phyloP scores from a whole-genome alignment of 2,888 invertebrate genomes.

The Marronus borbonicus region DNA sequence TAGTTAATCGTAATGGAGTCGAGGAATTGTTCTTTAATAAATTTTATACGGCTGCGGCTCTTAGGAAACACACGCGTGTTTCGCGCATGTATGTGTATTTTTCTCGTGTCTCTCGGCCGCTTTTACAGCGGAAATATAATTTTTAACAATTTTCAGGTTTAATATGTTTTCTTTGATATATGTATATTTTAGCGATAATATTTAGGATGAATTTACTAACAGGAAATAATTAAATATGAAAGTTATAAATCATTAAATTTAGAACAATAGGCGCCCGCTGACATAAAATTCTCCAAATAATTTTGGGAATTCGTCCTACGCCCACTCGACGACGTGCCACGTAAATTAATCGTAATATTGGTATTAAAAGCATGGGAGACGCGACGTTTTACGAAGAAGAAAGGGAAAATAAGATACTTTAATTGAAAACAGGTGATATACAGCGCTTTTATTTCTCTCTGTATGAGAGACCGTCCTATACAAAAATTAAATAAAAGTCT shows the following conservation, averaged over 20 bases:
- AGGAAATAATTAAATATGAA: slow-evolving; percentile 30
- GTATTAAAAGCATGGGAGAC: too few relatives aligned
- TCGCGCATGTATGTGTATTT: not conserved
- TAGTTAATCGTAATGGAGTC: not conserved
- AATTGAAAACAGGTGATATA: too few relatives aligned
- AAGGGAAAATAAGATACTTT: too few relatives aligned
- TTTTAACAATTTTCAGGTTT: slow-evolving; percentile 30
- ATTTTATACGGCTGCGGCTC: slow-evolving; percentile 17
- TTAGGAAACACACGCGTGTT: not conserved
- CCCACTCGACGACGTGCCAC: too few relatives aligned
- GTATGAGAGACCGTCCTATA: too few relatives aligned
- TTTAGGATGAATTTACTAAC: slow-evolving; percentile 35
- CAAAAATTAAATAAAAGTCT: too few relatives aligned
- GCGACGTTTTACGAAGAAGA: too few relatives aligned
- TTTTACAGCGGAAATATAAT: slow-evolving; percentile 39
- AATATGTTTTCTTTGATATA: slow-evolving; percentile 33
- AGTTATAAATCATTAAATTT: slow-evolving; percentile 28
- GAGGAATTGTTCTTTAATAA: slow-evolving; percentile 28
- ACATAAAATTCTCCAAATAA: slow-evolving; percentile 17
- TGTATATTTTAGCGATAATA: slow-evolving; percentile 32
- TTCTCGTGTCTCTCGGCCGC: not conserved
- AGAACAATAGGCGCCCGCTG: slow-evolving; percentile 25
- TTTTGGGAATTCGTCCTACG: not conserved
- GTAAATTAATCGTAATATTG: too few relatives aligned
- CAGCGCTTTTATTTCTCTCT: too few relatives aligned